Conservation (phyloP, 2,888 invertebrate species). For the Eupsilia transversa region DNA sequence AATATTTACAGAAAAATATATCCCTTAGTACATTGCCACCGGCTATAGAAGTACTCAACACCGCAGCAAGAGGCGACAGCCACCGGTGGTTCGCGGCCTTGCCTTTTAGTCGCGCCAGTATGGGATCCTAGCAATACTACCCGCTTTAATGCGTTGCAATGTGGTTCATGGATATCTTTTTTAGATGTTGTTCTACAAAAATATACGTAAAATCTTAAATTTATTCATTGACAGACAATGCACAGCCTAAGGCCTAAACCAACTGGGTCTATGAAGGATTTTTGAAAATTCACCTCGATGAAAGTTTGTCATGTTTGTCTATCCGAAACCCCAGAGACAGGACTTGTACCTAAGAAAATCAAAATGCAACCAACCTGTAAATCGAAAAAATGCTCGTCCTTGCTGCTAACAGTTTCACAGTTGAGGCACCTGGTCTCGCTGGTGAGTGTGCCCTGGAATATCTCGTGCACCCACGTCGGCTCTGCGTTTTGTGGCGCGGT, state of each 20-base stretch:
- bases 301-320: background rate
- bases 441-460: constrained; percentile 99
- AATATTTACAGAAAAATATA: too few relatives aligned
- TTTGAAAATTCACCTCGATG: background rate
- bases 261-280: background rate
- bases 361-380: constrained; percentile 91
- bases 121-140: background rate
- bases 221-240: background rate
- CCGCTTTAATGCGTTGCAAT: too few relatives aligned
- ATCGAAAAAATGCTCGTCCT: constrained; percentile 99
- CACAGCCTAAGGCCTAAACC: too few relatives aligned
- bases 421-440: constrained; percentile 99
- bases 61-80: too few relatives aligned
- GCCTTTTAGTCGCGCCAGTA: background rate
- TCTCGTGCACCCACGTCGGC: constrained; percentile 99
- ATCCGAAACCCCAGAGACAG: background rate
- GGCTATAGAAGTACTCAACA: too few relatives aligned
- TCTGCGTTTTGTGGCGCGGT: constrained; percentile 91
- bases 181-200: background rate
- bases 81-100: too few relatives aligned
- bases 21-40: background rate
- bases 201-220: background rate
- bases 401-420: constrained; percentile 99
- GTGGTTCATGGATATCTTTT: background rate
- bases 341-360: background rate